Conservation (phyloP, 2,113 vertebrate species). For the Mungos mungo region DNA sequence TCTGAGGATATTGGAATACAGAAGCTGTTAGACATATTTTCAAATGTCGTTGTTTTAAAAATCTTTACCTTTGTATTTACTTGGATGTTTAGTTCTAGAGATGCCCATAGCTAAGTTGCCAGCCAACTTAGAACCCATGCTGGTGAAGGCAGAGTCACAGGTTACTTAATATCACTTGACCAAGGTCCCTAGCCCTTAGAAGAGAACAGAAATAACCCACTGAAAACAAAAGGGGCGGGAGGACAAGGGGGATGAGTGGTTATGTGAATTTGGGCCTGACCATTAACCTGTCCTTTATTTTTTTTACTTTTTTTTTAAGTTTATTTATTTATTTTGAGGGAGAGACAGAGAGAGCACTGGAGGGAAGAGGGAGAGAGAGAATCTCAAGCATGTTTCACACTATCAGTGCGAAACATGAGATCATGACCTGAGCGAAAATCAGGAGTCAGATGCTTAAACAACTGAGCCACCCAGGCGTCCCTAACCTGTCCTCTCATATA, state of each 20-base stretch:
- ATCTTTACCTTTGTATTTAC: conserved; percentile 20
- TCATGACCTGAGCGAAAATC: no score
- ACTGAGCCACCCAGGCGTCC: no score
- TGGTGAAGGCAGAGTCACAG: neutral
- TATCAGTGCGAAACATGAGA: no score
- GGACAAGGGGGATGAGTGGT: no score
- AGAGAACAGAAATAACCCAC: neutral
- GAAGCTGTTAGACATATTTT: neutral
- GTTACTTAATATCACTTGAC: neutral
- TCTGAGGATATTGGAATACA: neutral
- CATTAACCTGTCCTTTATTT: neutral
- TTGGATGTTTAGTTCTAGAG: neutral
- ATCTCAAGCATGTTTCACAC: no score
- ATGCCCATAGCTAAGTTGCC: neutral
- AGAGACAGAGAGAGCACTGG: no score
- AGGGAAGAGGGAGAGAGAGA: no score
- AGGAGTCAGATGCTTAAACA: no score
- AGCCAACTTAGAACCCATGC: neutral
- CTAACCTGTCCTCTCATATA: conserved; percentile 1
- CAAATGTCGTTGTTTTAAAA: conserved; percentile 5
- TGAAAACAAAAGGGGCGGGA: neutral
- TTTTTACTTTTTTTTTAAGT: neutral
- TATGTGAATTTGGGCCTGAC: conserved; percentile 26
- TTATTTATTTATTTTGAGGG: no score
- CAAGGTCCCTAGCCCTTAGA: neutral